Evolutionary conservation across 2,888 invertebrate species (phyloP).

Genomic region (Zygogramma bicolorata): DNA sequence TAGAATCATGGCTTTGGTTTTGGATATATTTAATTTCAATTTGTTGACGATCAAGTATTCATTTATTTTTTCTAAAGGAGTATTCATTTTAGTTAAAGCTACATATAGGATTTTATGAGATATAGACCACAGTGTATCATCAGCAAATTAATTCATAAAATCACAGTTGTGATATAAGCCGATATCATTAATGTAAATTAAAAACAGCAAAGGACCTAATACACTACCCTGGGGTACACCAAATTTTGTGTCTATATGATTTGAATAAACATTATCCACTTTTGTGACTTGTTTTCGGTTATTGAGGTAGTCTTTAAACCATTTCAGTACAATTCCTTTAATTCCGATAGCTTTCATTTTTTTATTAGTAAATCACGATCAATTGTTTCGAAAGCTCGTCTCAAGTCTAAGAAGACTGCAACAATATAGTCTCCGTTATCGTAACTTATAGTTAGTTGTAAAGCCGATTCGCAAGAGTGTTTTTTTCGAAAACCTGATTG

Average conservation of each 20-base stretch:
- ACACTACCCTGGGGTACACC: conserved; percentile 15
- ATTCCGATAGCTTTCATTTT: background rate
- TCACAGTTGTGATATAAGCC: too few species aligned
- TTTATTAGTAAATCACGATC: conserved; percentile 10
- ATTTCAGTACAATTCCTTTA: conserved; percentile 1
- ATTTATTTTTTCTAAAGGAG: conserved; percentile 2
- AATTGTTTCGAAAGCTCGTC: conserved; percentile 22
- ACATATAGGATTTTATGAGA: conserved; percentile 6
- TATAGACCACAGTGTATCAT: conserved; percentile 15
- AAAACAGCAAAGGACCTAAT: conserved; percentile 11
- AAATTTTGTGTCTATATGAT: conserved; percentile 6
- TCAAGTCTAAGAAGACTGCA: conserved; percentile 17
- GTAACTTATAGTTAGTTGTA: conserved; percentile 3
- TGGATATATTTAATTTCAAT: conserved; percentile 18
- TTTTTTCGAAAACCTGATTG: conserved; percentile 10
- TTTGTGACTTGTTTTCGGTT: background rate
- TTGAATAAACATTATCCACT: conserved; percentile 6
- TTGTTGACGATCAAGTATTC: conserved; percentile 6
- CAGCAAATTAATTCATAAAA: too few species aligned
- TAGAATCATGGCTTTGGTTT: conserved; percentile 18
- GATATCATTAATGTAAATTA: too few species aligned
- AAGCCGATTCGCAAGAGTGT: conserved; percentile 2
- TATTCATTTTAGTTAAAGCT: conserved; percentile 13
- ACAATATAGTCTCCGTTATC: conserved; percentile 8
- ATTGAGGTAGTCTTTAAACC: background rate